phyloP scores from a whole-genome alignment of 2,888 invertebrate species.

The Abrostola tripartita region DNA sequence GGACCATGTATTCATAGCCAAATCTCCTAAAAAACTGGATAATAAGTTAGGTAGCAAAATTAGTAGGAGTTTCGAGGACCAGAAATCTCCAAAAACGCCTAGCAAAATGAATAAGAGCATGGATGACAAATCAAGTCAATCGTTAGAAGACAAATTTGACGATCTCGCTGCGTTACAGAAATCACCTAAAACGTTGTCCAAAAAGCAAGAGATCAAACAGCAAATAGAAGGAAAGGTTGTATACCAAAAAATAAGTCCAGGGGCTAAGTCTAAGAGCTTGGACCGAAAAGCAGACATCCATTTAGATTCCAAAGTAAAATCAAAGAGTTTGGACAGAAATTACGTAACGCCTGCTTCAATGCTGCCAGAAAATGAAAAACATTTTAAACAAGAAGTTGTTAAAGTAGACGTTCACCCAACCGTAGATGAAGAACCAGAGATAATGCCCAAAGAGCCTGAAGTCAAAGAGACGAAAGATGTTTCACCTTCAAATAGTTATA shows the following conservation, averaged over 20 bases:
- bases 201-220: slow-evolving; percentile 89
- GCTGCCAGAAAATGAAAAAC: slow-evolving; percentile 77
- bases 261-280: slow-evolving; percentile 90
- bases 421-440: slow-evolving; percentile 66
- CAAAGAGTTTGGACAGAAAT: slow-evolving; percentile 91
- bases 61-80: slow-evolving; percentile 90
- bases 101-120: slow-evolving; percentile 90
- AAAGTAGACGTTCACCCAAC: slow-evolving; percentile 84
- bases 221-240: slow-evolving; percentile 90
- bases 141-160: slow-evolving; percentile 89
- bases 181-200: slow-evolving; percentile 88
- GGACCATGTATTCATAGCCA: slow-evolving; percentile 93
- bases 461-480: slow-evolving; percentile 65
- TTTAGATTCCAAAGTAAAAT: slow-evolving; percentile 88
- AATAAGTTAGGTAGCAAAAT: slow-evolving; percentile 88
- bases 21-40: slow-evolving; percentile 92
- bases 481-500: slow-evolving; percentile 80
- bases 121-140: slow-evolving; percentile 89
- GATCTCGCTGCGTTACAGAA: slow-evolving; percentile 87
- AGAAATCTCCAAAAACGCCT: slow-evolving; percentile 85
- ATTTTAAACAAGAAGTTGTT: slow-evolving; percentile 84
- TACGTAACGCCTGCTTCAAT: slow-evolving; percentile 83
- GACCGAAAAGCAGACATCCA: slow-evolving; percentile 90
- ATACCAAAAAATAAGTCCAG: slow-evolving; percentile 86
- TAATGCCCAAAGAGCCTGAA: slow-evolving; percentile 65